Evolutionary conservation across 2,797 vertebrate genomes (phyloP).

Genomic region (Cygnus olor): DNA sequence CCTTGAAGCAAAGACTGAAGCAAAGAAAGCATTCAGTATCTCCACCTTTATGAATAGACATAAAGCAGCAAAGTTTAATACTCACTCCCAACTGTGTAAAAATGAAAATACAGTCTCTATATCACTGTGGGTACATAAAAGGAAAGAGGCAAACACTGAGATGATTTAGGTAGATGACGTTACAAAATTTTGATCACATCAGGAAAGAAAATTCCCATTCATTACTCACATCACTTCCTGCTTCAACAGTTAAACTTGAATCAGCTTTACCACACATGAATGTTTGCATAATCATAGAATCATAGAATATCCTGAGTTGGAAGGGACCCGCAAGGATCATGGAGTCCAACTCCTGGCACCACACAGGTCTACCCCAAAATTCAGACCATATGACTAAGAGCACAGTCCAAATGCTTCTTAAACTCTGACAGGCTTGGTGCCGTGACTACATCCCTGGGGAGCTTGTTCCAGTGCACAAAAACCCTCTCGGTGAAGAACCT

Average conservation of each 20-base stretch:
- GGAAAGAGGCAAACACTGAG: neutral
- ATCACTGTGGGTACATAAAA: neutral
- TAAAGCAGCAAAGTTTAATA: neutral
- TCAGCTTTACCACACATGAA: neutral
- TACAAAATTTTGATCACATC: neutral
- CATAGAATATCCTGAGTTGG: too few species aligned
- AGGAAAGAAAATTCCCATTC: neutral
- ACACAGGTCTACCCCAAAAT: too few species aligned
- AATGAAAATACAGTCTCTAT: neutral
- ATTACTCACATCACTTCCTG: rapidly evolving
- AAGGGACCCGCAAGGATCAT: too few species aligned
- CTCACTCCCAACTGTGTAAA: neutral
- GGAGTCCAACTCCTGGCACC: too few species aligned
- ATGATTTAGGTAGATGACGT: neutral
- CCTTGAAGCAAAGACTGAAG: too few species aligned
- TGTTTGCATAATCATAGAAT: neutral
- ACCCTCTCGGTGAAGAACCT: too few species aligned
- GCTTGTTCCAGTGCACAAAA: too few species aligned
- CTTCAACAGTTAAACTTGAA: neutral
- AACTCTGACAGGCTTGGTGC: too few species aligned
- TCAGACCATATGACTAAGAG: too few species aligned
- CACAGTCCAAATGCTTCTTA: too few species aligned
- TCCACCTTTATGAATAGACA: neutral
- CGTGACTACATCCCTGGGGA: too few species aligned
- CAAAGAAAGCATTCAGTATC: too few species aligned